Evolutionary conservation across 2,888 invertebrate genomes (phyloP).

Genomic region (Pterostichus madidus): DNA sequence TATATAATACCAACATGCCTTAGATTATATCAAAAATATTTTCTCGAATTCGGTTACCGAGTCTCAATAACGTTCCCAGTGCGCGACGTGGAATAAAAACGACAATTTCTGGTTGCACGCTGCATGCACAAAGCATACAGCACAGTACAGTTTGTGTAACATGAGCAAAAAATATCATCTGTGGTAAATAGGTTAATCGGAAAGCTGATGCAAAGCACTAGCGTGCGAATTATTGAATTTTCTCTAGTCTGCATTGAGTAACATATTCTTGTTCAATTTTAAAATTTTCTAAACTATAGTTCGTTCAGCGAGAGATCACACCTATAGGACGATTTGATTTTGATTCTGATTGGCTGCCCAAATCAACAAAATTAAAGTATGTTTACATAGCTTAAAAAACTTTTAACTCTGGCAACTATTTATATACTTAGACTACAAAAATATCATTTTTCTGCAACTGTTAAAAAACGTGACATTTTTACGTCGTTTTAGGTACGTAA

Average conservation of each 20-base stretch:
- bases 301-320: too few species aligned
- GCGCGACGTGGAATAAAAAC: constrained; percentile 14
- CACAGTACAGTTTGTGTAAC: not conserved
- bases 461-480: too few species aligned
- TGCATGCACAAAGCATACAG: not conserved
- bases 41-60: not conserved
- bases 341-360: too few species aligned
- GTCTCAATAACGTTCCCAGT: constrained; percentile 12
- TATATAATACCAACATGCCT: not conserved
- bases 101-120: constrained; percentile 6
- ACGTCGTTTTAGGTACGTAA: too few species aligned
- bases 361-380: too few species aligned
- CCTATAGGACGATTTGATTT: too few species aligned
- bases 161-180: constrained; percentile 24
- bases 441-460: too few species aligned
- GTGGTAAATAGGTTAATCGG: constrained; percentile 13
- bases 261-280: not conserved
- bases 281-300: too few species aligned
- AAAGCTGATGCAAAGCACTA: constrained; percentile 14
- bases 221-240: constrained; percentile 19
- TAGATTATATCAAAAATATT: not conserved
- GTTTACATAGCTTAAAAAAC: too few species aligned
- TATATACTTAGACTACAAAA: too few species aligned
- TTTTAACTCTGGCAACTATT: too few species aligned
- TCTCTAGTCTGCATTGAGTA: not conserved